Conservation (phyloP, 2,888 invertebrate genomes). For the Melangyna quadrimaculata region DNA sequence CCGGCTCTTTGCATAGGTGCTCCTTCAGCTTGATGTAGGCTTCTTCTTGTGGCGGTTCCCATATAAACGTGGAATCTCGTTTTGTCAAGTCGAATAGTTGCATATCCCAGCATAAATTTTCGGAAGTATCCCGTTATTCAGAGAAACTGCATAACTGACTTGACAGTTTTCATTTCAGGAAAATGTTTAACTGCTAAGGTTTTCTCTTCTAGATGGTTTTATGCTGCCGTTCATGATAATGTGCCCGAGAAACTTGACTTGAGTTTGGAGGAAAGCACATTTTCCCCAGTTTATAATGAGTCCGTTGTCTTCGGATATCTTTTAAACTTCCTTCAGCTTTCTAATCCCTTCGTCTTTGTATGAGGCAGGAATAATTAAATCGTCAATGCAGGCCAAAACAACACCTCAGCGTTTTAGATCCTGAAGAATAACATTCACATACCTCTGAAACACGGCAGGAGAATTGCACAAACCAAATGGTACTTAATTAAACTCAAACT, state of each 20-base stretch:
- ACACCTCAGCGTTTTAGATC: slow-evolving; percentile 15
- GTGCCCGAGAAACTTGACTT: no score
- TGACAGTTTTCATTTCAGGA: slow-evolving; percentile 66
- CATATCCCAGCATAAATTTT: slow-evolving; percentile 58
- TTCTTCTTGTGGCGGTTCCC: slow-evolving; percentile 33
- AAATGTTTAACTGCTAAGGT: slow-evolving; percentile 67
- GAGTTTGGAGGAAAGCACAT: no score
- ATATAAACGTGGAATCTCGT: slow-evolving; percentile 26
- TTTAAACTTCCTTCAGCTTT: slow-evolving; percentile 6
- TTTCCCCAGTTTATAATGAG: no score
- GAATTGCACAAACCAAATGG: slow-evolving; percentile 79
- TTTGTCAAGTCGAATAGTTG: slow-evolving; percentile 56
- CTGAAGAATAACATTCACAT: slow-evolving; percentile 30
- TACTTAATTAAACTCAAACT: slow-evolving; percentile 77
- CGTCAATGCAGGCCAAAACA: slow-evolving; percentile 32
- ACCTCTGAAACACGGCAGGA: slow-evolving; percentile 76
- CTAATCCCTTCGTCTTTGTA: slow-evolving; percentile 1
- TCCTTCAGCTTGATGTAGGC: no score
- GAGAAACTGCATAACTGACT: slow-evolving; percentile 73
- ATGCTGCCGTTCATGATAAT: no score
- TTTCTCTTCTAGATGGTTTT: slow-evolving; percentile 72
- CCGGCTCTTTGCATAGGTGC: no score
- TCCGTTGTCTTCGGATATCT: not conserved
- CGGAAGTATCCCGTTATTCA: slow-evolving; percentile 74
- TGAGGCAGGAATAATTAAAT: slow-evolving; percentile 25